Percentiles rank a stretch among this genome's conserved stretches.
These are phyloP conservation scores for Saccopteryx leptura DNA, from an alignment of 2,113 vertebrate genomes.

Conservation along the genomic window DNA sequence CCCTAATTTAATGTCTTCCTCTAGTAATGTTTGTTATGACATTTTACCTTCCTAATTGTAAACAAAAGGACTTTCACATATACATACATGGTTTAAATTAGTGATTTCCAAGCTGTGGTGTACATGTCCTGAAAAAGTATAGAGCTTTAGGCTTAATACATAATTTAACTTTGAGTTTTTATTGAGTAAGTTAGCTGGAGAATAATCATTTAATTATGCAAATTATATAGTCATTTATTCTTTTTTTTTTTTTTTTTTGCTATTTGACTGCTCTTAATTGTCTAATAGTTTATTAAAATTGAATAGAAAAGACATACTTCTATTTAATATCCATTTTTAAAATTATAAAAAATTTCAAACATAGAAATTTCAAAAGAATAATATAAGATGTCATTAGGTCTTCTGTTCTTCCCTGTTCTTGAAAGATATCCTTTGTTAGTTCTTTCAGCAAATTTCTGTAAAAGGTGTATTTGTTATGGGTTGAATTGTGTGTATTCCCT, in stretches of 20 bases:
- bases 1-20: not conserved
- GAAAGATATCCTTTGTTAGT: not conserved
- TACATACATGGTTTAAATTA: not conserved
- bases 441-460: not conserved
- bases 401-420: not conserved
- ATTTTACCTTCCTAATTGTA: not conserved
- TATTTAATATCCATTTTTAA: not conserved
- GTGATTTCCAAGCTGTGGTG: not conserved
- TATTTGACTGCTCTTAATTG: not conserved
- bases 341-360: slow-evolving; percentile 2
- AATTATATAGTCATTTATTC: not conserved
- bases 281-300: slow-evolving; percentile 14
- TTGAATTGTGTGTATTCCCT: not conserved
- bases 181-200: slow-evolving; percentile 33
- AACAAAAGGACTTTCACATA: not conserved
- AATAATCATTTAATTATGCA: slow-evolving; percentile 35
- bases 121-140: not conserved
- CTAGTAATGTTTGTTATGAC: not conserved
- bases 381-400: not conserved
- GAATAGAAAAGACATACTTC: not conserved
- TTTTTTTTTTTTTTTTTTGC: slow-evolving; percentile 1
- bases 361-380: not conserved
- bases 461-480: not conserved
- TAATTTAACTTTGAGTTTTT: slow-evolving; percentile 28
- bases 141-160: not conserved